These are phyloP conservation scores for Phasianus colchicus DNA, from an alignment of 2,113 vertebrate genomes.

Conservation along the genomic window DNA sequence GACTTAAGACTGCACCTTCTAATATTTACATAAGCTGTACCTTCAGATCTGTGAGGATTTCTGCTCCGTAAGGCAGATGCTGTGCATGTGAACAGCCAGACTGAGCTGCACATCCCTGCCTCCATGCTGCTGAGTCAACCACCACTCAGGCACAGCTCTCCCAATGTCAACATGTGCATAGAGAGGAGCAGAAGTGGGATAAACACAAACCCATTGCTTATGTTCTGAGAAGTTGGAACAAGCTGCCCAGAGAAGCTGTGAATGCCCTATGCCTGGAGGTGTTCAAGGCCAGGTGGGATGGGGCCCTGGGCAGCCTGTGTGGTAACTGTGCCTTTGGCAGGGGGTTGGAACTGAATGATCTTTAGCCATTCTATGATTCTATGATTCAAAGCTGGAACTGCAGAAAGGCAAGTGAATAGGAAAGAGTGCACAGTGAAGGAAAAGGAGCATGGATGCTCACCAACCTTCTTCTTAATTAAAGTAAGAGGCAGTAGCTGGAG, in stretches of 20 bases:
- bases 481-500: background rate
- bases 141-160: background rate
- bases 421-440: background rate
- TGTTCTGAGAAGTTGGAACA: background rate
- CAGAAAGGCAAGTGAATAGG: background rate
- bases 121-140: background rate
- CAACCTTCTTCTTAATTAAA: background rate
- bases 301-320: too few species aligned
- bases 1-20: background rate
- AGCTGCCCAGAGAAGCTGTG: too few species aligned
- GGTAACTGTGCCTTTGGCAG: too few species aligned
- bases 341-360: too few species aligned
- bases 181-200: background rate
- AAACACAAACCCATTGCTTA: background rate
- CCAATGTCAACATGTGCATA: background rate
- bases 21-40: background rate
- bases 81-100: accelerated
- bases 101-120: background rate
- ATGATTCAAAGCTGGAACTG: background rate
- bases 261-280: too few species aligned
- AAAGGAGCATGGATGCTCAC: background rate
- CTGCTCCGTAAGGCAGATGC: background rate
- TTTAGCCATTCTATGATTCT: too few species aligned
- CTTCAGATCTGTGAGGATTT: background rate
- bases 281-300: too few species aligned